These are phyloP conservation scores for Bombus pascuorum DNA, from an alignment of 1,140 invertebrate species.

Conservation along the genomic window DNA sequence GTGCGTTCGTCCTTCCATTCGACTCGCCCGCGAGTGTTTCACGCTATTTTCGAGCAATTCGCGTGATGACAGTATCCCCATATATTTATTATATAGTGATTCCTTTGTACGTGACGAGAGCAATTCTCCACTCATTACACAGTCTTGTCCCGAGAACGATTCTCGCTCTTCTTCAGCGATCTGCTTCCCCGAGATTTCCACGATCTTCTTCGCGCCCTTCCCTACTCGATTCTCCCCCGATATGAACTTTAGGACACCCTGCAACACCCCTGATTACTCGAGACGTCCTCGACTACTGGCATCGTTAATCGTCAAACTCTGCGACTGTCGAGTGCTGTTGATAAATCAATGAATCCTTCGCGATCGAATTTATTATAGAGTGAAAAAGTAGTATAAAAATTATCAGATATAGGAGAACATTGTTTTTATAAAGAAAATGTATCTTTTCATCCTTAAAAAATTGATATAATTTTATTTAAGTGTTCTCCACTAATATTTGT, in stretches of 20 bases:
- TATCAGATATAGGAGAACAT: not conserved
- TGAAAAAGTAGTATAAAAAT: not conserved
- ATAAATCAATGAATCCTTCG: constrained; percentile 28
- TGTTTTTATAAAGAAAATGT: not conserved
- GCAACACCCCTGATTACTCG: constrained; percentile 67
- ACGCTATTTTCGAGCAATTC: not conserved
- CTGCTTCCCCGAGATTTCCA: constrained; percentile 1
- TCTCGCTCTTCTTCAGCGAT: constrained; percentile 58
- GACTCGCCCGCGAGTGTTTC: not conserved
- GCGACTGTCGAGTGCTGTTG: constrained; percentile 21
- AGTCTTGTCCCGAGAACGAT: constrained; percentile 78
- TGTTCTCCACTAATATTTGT: too few relatives aligned
- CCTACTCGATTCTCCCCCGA: constrained; percentile 31
- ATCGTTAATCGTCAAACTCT: constrained; percentile 68
- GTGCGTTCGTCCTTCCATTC: not conserved
- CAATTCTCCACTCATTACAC: constrained; percentile 77
- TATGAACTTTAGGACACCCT: constrained; percentile 43
- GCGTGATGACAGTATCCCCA: not conserved
- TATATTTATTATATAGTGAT: constrained; percentile 41
- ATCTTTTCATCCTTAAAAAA: too few relatives aligned
- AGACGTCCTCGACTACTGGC: constrained; percentile 57
- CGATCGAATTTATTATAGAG: constrained; percentile 6
- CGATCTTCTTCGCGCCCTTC: constrained; percentile 42
- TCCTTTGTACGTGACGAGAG: constrained; percentile 76
- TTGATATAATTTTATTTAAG: too few relatives aligned